Percentiles rank a stretch among this genome's conserved stretches.
These are phyloP conservation scores for Lochmaea capreae DNA, from an alignment of 2,888 invertebrate species.

Conservation along the genomic window DNA sequence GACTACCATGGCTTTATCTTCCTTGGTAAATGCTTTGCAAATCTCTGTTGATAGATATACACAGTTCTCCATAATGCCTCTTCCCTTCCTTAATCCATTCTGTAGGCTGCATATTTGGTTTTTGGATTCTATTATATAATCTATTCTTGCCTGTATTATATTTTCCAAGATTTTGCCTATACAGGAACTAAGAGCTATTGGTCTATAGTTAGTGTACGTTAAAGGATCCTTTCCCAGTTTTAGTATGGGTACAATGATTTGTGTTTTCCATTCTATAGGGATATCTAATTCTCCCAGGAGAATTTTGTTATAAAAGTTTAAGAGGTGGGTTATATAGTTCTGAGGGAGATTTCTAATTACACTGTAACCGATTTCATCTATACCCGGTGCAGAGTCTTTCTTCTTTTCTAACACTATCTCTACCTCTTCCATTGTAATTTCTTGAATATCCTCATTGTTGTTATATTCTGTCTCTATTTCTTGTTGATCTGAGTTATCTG, in stretches of 20 bases:
- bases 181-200: constrained; percentile 21
- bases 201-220: constrained; percentile 5
- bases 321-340: not conserved
- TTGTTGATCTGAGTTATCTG: not conserved
- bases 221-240: constrained; percentile 13
- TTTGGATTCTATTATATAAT: constrained; percentile 13
- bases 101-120: not conserved
- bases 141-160: constrained; percentile 13
- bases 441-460: not conserved
- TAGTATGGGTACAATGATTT: constrained; percentile 16
- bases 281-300: constrained; percentile 12
- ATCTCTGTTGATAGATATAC: constrained; percentile 5
- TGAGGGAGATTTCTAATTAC: constrained; percentile 23
- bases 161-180: constrained; percentile 19
- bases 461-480: not conserved
- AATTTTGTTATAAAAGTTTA: constrained; percentile 24
- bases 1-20: constrained; percentile 2
- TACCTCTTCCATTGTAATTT: constrained; percentile 7
- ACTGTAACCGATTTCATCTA: constrained; percentile 25
- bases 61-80: constrained; percentile 16
- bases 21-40: constrained; percentile 2
- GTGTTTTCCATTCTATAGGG: constrained; percentile 31
- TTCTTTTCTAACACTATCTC: constrained; percentile 1
- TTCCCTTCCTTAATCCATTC: constrained; percentile 21
- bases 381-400: constrained; percentile 24